These are phyloP conservation scores for Caracal caracal DNA, from an alignment of 2,113 vertebrate species.

Conservation along the genomic window DNA sequence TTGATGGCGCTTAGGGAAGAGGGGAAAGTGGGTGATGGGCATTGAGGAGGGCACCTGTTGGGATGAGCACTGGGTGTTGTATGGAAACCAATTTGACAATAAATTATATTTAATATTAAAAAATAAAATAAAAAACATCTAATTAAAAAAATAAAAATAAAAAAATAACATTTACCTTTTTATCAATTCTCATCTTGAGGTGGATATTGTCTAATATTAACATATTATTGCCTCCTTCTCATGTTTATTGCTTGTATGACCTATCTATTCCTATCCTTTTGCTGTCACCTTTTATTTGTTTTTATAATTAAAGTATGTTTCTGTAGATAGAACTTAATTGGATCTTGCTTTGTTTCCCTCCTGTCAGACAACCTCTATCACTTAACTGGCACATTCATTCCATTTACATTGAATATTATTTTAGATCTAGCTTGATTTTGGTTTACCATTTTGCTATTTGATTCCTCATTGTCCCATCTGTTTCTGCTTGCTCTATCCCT, in stretches of 20 bases:
- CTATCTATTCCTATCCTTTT: background rate
- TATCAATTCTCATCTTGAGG: background rate
- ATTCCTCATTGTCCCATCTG: background rate
- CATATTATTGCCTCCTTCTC: background rate
- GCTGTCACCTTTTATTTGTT: background rate
- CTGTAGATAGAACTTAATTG: background rate
- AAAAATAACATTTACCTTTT: background rate
- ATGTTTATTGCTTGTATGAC: background rate
- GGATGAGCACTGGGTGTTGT: too few species aligned
- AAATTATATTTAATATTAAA: too few species aligned
- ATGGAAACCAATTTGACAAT: too few species aligned
- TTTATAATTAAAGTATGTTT: conserved; percentile 46
- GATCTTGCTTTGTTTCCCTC: background rate
- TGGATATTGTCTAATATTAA: background rate
- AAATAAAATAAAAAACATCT: too few species aligned
- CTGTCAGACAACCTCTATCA: background rate
- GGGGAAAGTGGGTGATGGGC: too few species aligned
- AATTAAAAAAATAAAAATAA: too few species aligned
- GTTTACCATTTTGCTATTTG: conserved; percentile 14
- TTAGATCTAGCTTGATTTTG: background rate
- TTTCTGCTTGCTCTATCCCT: conserved; percentile 1
- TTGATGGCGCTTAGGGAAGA: too few species aligned
- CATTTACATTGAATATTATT: background rate
- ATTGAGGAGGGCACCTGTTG: too few species aligned
- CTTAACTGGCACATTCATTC: conserved; percentile 17